Conservation (phyloP, 2,888 invertebrate species). For the Nemurella pictetii region DNA sequence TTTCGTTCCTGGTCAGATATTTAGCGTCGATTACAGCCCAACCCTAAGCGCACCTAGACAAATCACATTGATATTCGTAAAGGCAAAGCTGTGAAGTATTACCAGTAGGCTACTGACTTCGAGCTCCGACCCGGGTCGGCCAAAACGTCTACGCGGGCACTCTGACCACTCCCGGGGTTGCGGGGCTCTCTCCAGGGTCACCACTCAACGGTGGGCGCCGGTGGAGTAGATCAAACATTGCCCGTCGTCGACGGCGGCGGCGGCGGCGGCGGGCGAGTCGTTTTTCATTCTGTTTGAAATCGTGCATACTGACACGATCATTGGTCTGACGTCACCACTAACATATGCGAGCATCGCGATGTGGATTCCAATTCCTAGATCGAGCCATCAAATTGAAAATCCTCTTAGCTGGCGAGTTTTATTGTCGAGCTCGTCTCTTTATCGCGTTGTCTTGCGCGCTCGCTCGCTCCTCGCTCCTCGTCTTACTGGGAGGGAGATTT, state of each 20-base stretch:
- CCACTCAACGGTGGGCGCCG: neutral
- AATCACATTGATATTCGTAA: too few species aligned
- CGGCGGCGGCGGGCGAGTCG: neutral
- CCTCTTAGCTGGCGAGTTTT: conserved; percentile 12
- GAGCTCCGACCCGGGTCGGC: too few species aligned
- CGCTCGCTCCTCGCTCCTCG: neutral
- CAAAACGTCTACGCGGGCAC: too few species aligned
- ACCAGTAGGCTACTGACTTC: too few species aligned
- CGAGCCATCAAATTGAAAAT: conserved; percentile 15
- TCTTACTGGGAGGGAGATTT: neutral
- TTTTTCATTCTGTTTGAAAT: conserved; percentile 11
- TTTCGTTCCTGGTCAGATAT: too few species aligned
- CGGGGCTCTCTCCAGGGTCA: too few species aligned
- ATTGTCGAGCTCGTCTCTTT: neutral
- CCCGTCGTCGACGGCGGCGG: neutral
- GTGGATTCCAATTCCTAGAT: conserved; percentile 1
- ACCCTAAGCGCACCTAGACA: too few species aligned
- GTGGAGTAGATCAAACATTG: conserved; percentile 7
- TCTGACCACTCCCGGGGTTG: neutral
- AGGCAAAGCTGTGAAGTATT: too few species aligned
- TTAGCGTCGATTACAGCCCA: too few species aligned
- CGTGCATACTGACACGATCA: conserved; percentile 21
- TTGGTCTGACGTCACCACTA: neutral
- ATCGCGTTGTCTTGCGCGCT: neutral
- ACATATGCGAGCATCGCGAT: neutral